A percentile compares a stretch with the other conserved stretches of the same genome.
Conservation (phyloP, 2,113 vertebrate species). For the Pelusios castaneus region DNA sequence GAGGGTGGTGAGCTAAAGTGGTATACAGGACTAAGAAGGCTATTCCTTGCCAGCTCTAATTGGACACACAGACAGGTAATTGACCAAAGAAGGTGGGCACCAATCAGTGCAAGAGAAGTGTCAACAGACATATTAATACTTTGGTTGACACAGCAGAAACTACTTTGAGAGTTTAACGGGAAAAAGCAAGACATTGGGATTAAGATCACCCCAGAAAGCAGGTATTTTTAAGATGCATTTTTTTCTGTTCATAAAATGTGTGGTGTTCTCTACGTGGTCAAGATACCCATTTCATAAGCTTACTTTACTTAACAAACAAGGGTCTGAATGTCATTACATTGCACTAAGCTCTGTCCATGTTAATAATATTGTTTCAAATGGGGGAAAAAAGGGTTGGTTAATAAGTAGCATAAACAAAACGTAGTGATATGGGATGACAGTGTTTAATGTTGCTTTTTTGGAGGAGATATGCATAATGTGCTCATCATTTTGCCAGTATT, state of each 20-base stretch:
- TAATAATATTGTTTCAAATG: slow-evolving; percentile 17
- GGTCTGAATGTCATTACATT: background rate
- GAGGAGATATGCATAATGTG: background rate
- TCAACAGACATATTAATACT: background rate
- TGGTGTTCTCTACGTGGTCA: background rate
- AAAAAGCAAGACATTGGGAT: background rate
- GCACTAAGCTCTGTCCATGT: background rate
- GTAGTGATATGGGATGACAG: rapidly evolving
- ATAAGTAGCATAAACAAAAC: background rate
- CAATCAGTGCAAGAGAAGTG: background rate
- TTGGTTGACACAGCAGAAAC: background rate
- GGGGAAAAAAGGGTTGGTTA: background rate
- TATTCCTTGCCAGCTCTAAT: background rate
- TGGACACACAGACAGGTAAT: background rate
- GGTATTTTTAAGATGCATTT: slow-evolving; percentile 2
- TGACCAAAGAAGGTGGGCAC: background rate
- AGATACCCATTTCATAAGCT: background rate
- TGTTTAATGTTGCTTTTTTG: background rate
- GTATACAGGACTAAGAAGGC: background rate
- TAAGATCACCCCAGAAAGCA: background rate
- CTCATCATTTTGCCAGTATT: background rate
- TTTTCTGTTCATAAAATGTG: background rate
- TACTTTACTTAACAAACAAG: background rate
- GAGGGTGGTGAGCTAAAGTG: background rate
- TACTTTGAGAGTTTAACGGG: background rate